A percentile compares a stretch with the other conserved stretches of the same genome.
Evolutionary conservation across 2,888 invertebrate species (phyloP).

Genomic region (Empis stercorea): DNA sequence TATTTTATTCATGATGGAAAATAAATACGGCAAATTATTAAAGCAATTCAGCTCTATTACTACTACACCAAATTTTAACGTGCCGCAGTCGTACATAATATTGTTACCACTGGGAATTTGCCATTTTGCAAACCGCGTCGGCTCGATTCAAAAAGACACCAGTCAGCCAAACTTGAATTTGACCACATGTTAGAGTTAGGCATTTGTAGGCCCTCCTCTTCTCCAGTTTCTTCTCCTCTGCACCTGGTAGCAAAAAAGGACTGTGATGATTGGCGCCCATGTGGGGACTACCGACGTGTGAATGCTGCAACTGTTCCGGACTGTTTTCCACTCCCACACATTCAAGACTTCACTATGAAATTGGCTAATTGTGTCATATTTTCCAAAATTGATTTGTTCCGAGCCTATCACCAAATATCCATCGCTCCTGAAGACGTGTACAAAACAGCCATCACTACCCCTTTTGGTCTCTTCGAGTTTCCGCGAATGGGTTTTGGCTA

Average conservation of each 20-base stretch:
- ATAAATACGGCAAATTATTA: not conserved
- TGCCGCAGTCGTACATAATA: not conserved
- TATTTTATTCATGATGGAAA: not conserved
- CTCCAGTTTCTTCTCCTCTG: conserved; percentile 6
- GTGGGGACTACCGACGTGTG: conserved; percentile 4
- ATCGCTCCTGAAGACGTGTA: not conserved
- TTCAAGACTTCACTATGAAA: conserved; percentile 3
- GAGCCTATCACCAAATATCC: not conserved
- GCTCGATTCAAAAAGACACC: not conserved
- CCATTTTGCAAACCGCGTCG: not conserved
- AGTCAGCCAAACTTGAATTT: not conserved
- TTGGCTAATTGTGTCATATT: not conserved
- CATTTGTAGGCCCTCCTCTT: conserved; percentile 6
- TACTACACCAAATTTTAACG: not conserved
- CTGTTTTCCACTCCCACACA: conserved; percentile 2
- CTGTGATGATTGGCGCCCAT: conserved; percentile 4
- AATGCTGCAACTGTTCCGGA: conserved; percentile 3
- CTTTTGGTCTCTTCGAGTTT: too few species aligned
- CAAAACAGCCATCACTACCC: not conserved
- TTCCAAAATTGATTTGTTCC: not conserved
- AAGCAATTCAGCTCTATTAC: not conserved
- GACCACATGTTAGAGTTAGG: not conserved
- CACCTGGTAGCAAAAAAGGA: conserved; percentile 7
- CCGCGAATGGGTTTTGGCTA: too few species aligned
- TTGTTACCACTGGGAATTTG: not conserved